These are phyloP conservation scores for Crotalus viridis DNA, from an alignment of 2,113 vertebrate genomes.

Conservation along the genomic window DNA sequence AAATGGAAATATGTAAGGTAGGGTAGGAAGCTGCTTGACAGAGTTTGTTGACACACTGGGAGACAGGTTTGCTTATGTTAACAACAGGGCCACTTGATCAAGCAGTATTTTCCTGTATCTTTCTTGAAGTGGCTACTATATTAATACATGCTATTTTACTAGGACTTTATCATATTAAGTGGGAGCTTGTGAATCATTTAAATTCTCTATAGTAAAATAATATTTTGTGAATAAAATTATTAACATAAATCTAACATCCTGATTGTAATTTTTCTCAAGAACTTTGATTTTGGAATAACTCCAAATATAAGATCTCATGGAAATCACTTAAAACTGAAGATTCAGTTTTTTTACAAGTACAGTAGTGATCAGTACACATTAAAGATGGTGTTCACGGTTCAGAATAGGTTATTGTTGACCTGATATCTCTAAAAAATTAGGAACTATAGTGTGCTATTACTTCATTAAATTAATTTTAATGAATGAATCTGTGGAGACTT, in stretches of 20 bases:
- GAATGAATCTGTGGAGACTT: neutral
- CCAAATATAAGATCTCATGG: neutral
- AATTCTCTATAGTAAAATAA: neutral
- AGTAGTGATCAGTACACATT: neutral
- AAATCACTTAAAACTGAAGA: neutral
- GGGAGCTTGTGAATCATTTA: neutral
- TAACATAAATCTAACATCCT: neutral
- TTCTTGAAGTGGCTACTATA: neutral
- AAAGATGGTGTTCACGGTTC: neutral
- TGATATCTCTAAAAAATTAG: neutral
- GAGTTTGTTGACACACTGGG: conserved; percentile 14
- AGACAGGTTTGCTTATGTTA: conserved; percentile 7
- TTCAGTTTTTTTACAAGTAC: neutral
- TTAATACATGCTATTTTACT: neutral
- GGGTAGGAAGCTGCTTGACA: conserved; percentile 26
- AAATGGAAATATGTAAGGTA: neutral
- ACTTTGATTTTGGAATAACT: neutral
- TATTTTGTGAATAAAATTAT: neutral
- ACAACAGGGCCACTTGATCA: neutral
- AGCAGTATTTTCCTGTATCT: conserved; percentile 7
- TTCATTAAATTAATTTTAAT: neutral
- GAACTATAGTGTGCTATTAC: neutral
- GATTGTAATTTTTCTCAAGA: neutral
- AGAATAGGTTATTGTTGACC: neutral
- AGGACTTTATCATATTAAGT: neutral